Percentiles rank a stretch among this genome's conserved stretches.
Conservation (phyloP, 2,113 vertebrate species). For the Tenebrosternarchus preto region DNA sequence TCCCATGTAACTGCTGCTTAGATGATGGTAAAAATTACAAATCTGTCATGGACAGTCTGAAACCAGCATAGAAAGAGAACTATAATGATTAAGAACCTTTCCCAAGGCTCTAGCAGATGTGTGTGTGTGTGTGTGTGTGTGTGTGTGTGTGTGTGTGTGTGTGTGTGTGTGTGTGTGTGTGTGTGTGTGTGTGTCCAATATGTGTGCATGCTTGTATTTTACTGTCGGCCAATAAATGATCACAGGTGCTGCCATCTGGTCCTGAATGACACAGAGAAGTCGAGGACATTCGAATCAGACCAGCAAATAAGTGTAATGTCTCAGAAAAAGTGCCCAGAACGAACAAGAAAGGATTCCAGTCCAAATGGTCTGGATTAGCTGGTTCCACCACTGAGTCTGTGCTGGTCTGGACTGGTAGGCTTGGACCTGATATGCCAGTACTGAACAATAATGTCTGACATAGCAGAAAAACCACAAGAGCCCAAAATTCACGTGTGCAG, state of each 20-base stretch:
- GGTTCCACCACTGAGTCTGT: not conserved
- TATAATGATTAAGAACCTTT: not conserved
- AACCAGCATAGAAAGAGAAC: not conserved
- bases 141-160: conserved; percentile 4
- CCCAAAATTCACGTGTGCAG: not conserved
- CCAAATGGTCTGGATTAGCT: not conserved
- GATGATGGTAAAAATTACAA: conserved; percentile 56
- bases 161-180: conserved; percentile 17
- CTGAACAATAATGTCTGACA: not conserved
- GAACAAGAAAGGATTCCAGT: not conserved
- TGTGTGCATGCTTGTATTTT: conserved; percentile 32
- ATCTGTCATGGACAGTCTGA: conserved; percentile 46
- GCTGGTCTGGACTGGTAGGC: no score
- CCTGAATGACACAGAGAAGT: not conserved
- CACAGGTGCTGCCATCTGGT: conserved; percentile 29
- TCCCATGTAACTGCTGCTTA: conserved; percentile 48
- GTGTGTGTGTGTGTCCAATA: conserved; percentile 10
- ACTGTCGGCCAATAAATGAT: conserved; percentile 22
- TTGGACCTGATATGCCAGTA: no score
- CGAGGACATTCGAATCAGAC: conserved; percentile 13
- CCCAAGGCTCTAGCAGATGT: not conserved
- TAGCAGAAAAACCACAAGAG: not conserved
- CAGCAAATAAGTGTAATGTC: conserved; percentile 39
- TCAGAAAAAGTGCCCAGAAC: not conserved
- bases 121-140: not conserved